Base-by-base conservation (phyloP, 1,140 invertebrate species). In the Drosophila pachea region DNA sequence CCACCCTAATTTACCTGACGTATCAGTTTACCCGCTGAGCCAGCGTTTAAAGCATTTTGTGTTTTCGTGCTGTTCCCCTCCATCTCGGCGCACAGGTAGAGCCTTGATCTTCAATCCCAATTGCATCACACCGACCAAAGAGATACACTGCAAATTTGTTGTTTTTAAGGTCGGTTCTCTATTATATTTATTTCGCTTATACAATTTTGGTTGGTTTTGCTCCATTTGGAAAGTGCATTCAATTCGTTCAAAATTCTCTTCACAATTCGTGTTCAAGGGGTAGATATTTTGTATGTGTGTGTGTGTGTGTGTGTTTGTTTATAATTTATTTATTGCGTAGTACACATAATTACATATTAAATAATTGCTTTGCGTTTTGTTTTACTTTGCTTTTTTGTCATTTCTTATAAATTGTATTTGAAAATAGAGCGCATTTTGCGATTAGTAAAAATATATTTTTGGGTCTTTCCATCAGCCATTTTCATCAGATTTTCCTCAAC, bases 381-480 rank as follows among this genome's bases (percentile, higher is more conserved):
- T 43, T 22, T 22, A 22, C 3, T 22, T 22, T 22, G 22, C 22
- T 22, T 22, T 22, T 22, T 74, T 76, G 78, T 77, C 70, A 67
- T 81, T 84, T 86, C 77, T 69, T 86, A 86, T 61, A 81, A 86
- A 84, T 76, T 64, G 67, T 86, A 75, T 86, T 74, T 86, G 71
- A 86, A 86, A 86, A 86, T 86, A 86, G 54, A 56, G 81, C 81
- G 78, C 78, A 71, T 59, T 81, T 65, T 83, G 78, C 78, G 69
- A 81, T 86, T 86, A 86, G 82, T 86, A 81, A 86, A 86, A 86
- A 86, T 86, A 84, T 84, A 84, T 22, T 2, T 84, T 86, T 84
- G 70, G 81, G 76, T 73, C 74, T 82, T 82, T 35, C 16, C 5
- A 12, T 50, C 7, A 33, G 33, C 14, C 14, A 12, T 16, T 52